Evolutionary conservation across 2,113 vertebrate species (phyloP).

Genomic region (Cepphus grylle): DNA sequence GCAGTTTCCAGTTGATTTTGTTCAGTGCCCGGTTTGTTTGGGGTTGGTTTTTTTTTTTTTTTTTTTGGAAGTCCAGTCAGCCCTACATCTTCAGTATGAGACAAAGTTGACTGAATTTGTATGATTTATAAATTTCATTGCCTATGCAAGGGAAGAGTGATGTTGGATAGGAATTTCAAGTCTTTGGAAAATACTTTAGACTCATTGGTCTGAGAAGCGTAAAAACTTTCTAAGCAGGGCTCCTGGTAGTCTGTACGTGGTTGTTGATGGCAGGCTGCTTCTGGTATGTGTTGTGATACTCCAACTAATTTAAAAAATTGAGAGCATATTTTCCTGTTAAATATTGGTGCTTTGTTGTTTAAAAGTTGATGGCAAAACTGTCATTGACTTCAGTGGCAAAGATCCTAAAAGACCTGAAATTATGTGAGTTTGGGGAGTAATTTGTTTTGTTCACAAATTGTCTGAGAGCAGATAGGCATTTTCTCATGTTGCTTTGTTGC

Average conservation of each 20-base stretch:
- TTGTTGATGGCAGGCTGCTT: not conserved
- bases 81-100: not conserved
- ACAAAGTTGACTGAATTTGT: not conserved
- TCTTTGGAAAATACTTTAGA: not conserved
- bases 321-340: not conserved
- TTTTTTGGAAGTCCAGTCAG: not conserved
- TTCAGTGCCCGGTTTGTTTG: not conserved
- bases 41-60: not conserved
- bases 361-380: conserved; percentile 31
- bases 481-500: conserved; percentile 49
- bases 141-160: not conserved
- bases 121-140: not conserved
- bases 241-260: not conserved
- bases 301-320: not conserved
- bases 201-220: not conserved
- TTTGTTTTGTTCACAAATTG: conserved; percentile 51
- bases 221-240: not conserved
- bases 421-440: conserved; percentile 43
- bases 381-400: conserved; percentile 43
- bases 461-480: conserved; percentile 53
- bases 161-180: not conserved
- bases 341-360: not conserved
- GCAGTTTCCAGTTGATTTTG: not conserved
- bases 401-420: conserved; percentile 43
- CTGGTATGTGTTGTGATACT: not conserved